Base-by-base conservation (phyloP, 2,888 invertebrate species). In the Tricholauxania praeusta region DNA sequence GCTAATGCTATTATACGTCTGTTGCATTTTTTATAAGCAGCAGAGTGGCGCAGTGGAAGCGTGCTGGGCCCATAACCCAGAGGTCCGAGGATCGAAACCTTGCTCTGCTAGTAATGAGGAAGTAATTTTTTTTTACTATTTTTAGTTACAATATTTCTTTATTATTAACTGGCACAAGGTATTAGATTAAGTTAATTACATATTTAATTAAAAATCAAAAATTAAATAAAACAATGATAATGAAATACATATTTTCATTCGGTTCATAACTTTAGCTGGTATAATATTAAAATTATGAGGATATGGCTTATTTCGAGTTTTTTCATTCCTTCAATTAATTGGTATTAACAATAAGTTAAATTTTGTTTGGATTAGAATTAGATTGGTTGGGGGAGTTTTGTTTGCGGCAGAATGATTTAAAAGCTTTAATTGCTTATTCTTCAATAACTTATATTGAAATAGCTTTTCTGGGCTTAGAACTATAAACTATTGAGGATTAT, bases 11-110 rank as follows among this genome's bases (percentile, higher is more conserved):
- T 28, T 28, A 28, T 28, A 28, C 28, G 4, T 28, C 28, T 28
- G 4, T 28, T 28, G 28, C 28, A 39, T 39, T 39, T 39, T 39
- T 39, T 39, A 39, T 39, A 39, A 39, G 39, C 39, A 92, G 92
- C 92, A 92, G 91, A 92, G 92, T 92, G 92, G 92, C 92, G 92
- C 92, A 92, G 92, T 91, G 92, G 92, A 92, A 91, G 92, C 92
- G 92, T 92, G 92, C 92, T 92, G 91, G 92, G 92, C 92, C 92
- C 92, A 92, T 92, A 92, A 92, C 92, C 87, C 87, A 87, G 87
- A 87, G 87, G 87, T 87, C 87, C 87, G 87, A 87, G 85, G 86
- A 87, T 87, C 87, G 87, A 87, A 87, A 87, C 87, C 85, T 87
- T 85, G 87, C 82, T 87, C 87, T 87, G 87, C 87, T 87, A 85